Evolutionary conservation across 1,140 invertebrate species (phyloP).

Genomic region (Heliconius melpomene): DNA sequence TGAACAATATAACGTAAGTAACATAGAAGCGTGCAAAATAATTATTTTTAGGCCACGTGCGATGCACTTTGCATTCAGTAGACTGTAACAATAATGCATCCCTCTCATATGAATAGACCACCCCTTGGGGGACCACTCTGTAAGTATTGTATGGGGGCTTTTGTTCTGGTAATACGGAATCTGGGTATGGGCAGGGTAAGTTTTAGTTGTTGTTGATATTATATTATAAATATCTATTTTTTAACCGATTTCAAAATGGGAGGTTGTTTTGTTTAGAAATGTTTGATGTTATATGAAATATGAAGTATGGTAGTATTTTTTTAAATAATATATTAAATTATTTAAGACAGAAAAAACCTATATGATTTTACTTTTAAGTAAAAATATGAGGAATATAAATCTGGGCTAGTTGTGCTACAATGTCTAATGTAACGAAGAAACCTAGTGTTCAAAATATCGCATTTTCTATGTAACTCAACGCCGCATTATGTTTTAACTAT

Average conservation of each 20-base stretch:
- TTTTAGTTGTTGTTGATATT: background rate
- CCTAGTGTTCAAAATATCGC: background rate
- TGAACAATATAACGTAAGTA: background rate
- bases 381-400: no score
- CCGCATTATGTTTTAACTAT: background rate
- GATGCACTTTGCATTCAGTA: background rate
- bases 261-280: no score
- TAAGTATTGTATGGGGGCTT: background rate
- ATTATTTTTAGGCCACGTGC: constrained; percentile 12
- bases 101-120: background rate
- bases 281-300: no score
- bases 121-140: background rate
- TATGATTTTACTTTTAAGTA: no score
- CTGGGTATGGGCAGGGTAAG: background rate
- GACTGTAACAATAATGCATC: background rate
- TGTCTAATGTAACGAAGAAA: no score
- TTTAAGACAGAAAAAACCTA: no score
- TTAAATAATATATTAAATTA: no score
- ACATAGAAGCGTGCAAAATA: background rate
- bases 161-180: background rate
- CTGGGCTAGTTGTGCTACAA: no score
- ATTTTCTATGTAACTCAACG: background rate
- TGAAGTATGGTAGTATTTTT: no score
- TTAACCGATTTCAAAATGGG: no score
- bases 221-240: background rate